Conservation (phyloP, 2,888 invertebrate species). For the Cerceris ruficornis region DNA sequence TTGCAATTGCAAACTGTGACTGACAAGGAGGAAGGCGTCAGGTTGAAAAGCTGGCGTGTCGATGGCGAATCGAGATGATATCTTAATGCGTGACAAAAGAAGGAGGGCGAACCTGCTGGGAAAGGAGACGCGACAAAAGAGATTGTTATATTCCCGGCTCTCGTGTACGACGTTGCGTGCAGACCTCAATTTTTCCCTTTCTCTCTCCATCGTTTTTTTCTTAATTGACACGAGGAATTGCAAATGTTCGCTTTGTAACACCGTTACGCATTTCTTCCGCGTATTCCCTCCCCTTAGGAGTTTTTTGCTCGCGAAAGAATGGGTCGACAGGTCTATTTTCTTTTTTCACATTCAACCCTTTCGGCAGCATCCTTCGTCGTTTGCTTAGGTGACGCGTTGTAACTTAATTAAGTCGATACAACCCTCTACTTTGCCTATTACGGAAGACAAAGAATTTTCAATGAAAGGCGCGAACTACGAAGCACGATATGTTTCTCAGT, state of each 20-base stretch:
- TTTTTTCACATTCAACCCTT: constrained; percentile 13
- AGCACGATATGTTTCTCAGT: too few relatives aligned
- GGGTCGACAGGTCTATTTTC: background rate
- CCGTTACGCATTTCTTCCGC: constrained; percentile 19
- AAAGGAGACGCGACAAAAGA: constrained; percentile 37
- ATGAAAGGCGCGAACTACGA: too few relatives aligned
- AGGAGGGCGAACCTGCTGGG: constrained; percentile 51
- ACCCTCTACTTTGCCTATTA: too few relatives aligned
- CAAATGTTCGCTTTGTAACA: constrained; percentile 57
- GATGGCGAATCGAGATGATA: constrained; percentile 71
- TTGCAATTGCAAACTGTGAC: background rate
- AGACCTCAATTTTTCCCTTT: constrained; percentile 40
- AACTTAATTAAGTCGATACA: too few relatives aligned
- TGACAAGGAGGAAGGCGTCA: background rate
- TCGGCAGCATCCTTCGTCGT: constrained; percentile 13
- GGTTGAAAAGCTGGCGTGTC: constrained; percentile 60
- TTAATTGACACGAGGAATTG: constrained; percentile 69
- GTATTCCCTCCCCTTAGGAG: background rate
- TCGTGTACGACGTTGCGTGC: constrained; percentile 68
- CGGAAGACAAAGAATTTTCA: too few relatives aligned
- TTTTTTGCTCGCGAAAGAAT: constrained; percentile 7
- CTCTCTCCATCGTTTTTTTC: constrained; percentile 38
- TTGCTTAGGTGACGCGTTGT: background rate
- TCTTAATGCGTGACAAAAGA: constrained; percentile 66
- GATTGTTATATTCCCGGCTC: constrained; percentile 21